Conservation (phyloP, 2,888 invertebrate genomes). For the Limnephilus auricula region DNA sequence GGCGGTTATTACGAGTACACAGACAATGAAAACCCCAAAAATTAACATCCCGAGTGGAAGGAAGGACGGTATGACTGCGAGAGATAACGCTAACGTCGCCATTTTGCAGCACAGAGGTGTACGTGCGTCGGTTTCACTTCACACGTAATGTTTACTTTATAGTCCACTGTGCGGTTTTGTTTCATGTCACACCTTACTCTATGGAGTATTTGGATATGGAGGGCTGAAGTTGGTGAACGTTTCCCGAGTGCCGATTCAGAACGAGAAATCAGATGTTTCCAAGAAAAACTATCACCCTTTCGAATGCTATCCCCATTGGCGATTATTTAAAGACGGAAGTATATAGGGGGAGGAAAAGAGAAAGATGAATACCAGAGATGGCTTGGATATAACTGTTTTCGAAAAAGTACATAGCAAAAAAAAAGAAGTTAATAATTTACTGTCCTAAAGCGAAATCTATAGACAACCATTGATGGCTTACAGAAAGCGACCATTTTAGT, state of each 20-base stretch:
- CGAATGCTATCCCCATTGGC: neutral
- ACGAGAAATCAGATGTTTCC: neutral
- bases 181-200: neutral
- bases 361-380: neutral
- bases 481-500: neutral
- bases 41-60: constrained; percentile 49
- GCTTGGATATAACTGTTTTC: neutral
- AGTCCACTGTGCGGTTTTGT: constrained; percentile 25
- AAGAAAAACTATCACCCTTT: neutral
- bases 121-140: constrained; percentile 32
- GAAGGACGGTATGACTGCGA: constrained; percentile 36
- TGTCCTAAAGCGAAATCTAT: neutral
- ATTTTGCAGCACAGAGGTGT: constrained; percentile 49
- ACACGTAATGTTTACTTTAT: constrained; percentile 44
- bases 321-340: neutral
- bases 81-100: constrained; percentile 45
- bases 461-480: neutral
- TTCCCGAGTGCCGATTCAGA: neutral
- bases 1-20: constrained; percentile 24
- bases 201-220: neutral
- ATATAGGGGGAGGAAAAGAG: neutral
- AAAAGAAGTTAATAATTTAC: neutral
- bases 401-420: neutral
- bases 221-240: neutral
- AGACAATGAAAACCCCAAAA: constrained; percentile 43